Evolutionary conservation across 2,888 invertebrate species (phyloP).

Genomic region (Andricus quercusramuli): DNA sequence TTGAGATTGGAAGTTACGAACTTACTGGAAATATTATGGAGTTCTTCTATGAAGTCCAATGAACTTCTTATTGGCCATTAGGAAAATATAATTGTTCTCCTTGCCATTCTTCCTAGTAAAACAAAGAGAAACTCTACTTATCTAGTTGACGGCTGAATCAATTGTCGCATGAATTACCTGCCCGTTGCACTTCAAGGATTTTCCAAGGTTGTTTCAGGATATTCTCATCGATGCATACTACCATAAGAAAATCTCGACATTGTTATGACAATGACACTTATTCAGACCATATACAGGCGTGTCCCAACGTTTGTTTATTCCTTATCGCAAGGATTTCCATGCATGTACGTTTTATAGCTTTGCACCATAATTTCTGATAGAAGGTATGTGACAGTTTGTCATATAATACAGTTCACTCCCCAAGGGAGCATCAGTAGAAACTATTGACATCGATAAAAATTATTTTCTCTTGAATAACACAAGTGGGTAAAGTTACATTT

Average conservation of each 20-base stretch:
- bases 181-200: neutral
- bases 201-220: neutral
- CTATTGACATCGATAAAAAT: no score
- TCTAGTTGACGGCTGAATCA: neutral
- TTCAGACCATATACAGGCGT: neutral
- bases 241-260: neutral
- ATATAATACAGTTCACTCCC: no score
- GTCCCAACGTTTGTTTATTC: neutral
- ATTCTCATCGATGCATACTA: neutral
- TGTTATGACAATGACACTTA: neutral
- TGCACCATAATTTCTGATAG: neutral
- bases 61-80: neutral
- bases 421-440: no score
- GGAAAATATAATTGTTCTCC: neutral
- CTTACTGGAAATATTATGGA: neutral
- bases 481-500: no score
- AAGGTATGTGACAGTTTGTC: neutral
- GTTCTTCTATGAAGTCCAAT: neutral
- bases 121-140: constrained; percentile 5
- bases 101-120: neutral
- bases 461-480: no score
- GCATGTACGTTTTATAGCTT: neutral
- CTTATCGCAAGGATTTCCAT: neutral
- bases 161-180: neutral
- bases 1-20: neutral